Conservation (phyloP, 2,797 vertebrate species). For the Passerculus sandwichensis region DNA sequence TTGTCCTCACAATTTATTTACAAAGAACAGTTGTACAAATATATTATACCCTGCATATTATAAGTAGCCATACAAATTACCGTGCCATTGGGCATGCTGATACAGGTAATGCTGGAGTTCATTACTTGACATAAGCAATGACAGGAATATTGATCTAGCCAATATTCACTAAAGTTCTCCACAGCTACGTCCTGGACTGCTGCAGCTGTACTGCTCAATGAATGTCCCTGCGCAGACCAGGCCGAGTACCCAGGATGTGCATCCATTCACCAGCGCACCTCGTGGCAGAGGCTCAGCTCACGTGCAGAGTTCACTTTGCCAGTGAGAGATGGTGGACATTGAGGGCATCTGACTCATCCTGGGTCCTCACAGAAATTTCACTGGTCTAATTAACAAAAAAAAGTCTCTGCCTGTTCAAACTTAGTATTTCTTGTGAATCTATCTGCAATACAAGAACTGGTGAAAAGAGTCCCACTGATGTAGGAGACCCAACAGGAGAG, state of each 20-base stretch:
- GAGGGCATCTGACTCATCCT: accelerated
- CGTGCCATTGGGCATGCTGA: neutral
- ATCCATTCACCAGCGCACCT: accelerated
- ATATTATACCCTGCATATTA: neutral
- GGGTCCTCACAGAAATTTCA: neutral
- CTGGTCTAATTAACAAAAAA: neutral
- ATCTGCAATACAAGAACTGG: neutral
- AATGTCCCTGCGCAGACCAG: accelerated
- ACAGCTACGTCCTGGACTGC: neutral
- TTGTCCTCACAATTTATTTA: neutral
- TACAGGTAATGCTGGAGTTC: neutral
- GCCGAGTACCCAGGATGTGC: neutral
- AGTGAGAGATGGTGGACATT: neutral
- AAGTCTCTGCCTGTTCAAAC: neutral
- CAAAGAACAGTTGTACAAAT: neutral
- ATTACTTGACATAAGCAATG: neutral
- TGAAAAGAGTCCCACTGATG: neutral
- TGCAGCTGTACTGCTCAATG: neutral
- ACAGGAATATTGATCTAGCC: neutral
- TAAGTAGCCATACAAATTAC: neutral
- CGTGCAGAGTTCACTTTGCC: neutral
- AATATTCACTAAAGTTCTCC: neutral
- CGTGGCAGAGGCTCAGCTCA: accelerated
- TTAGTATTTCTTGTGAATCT: neutral
- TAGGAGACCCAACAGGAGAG: neutral